phyloP scores from a whole-genome alignment of 30 jellyfish, hydroid and myxozoan species.

The Hydractinia symbiolongicarpus region DNA sequence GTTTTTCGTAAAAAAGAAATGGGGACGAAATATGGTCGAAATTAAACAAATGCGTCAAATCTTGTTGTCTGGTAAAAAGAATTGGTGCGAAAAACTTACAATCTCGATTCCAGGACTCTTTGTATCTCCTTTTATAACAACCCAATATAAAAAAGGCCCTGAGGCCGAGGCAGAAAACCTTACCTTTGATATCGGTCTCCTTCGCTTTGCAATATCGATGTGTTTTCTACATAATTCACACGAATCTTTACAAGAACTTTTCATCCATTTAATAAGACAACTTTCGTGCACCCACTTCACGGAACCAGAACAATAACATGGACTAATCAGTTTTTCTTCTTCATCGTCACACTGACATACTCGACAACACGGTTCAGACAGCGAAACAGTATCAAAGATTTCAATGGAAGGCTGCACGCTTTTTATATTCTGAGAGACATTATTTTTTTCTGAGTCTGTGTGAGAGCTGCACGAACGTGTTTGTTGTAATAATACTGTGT shows the following conservation, averaged over 20 bases:
- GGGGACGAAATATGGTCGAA: too few species aligned
- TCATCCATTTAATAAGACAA: slow-evolving; percentile 62
- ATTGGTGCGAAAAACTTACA: too few species aligned
- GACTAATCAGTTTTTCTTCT: slow-evolving; percentile 53
- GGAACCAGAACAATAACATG: slow-evolving; percentile 61
- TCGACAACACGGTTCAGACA: slow-evolving; percentile 42
- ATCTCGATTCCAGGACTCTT: too few species aligned
- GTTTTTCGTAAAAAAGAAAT: too few species aligned
- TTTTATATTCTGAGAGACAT: too few species aligned
- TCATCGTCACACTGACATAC: slow-evolving; percentile 57
- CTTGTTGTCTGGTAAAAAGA: too few species aligned
- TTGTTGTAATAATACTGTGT: too few species aligned
- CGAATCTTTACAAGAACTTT: slow-evolving; percentile 37
- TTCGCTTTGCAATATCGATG: slow-evolving; percentile 32
- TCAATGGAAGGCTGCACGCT: neutral
- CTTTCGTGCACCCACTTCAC: slow-evolving; percentile 62
- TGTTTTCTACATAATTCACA: slow-evolving; percentile 49
- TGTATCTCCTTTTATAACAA: too few species aligned
- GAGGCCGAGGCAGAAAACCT: neutral
- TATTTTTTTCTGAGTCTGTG: too few species aligned
- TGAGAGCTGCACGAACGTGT: too few species aligned
- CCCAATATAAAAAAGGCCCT: too few species aligned
- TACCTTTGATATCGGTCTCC: slow-evolving; percentile 48
- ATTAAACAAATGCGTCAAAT: too few species aligned
- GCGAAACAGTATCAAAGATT: slow-evolving; percentile 21